Conservation (phyloP, 2,113 vertebrate species). For the Zapornia atra region DNA sequence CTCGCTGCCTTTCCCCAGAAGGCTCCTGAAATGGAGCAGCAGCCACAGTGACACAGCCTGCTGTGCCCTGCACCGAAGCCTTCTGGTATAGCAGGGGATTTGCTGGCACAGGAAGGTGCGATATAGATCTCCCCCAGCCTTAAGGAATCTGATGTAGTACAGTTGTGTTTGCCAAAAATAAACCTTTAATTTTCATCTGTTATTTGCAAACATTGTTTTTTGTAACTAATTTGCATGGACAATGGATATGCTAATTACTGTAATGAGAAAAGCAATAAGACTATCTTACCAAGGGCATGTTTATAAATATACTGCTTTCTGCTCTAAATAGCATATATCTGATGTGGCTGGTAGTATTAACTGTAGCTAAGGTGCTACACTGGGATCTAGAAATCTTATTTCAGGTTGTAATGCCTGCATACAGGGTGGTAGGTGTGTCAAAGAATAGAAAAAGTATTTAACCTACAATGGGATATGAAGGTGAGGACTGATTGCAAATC, state of each 20-base stretch:
- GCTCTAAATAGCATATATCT: neutral
- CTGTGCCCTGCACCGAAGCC: accelerated
- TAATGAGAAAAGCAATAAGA: conserved; percentile 40
- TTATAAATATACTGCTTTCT: neutral
- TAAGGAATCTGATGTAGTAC: neutral
- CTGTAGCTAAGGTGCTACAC: neutral
- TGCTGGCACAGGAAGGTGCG: neutral
- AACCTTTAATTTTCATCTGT: conserved; percentile 3
- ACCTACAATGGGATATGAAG: neutral
- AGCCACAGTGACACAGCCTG: neutral
- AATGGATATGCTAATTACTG: neutral
- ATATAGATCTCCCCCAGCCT: neutral
- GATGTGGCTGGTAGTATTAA: neutral
- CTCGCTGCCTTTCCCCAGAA: neutral
- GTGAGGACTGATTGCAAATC: neutral
- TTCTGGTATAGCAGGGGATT: neutral
- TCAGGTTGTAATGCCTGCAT: neutral
- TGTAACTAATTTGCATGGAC: conserved; percentile 28
- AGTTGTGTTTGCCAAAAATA: neutral
- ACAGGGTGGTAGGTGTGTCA: neutral
- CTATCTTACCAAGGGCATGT: conserved; percentile 29
- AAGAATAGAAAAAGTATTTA: neutral
- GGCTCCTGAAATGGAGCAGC: neutral
- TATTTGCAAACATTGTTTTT: conserved; percentile 6
- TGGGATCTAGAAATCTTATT: neutral